A percentile compares a stretch with the other conserved stretches of the same genome.
phyloP scores from a whole-genome alignment of 2,888 invertebrate species.

The Allacma fusca region DNA sequence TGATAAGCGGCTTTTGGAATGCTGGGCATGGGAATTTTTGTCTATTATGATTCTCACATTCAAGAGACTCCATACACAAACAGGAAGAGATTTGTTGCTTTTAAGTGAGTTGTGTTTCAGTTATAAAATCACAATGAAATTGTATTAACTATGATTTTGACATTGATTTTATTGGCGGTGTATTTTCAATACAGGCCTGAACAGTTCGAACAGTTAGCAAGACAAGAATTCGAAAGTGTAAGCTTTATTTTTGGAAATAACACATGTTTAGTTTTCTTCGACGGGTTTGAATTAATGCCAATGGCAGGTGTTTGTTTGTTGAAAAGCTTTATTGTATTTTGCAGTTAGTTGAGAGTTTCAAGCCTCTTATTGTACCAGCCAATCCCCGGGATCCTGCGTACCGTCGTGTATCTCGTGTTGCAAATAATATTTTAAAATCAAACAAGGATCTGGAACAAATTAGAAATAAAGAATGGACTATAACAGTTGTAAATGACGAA shows the following conservation, averaged over 20 bases:
- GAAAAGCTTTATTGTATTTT: no score
- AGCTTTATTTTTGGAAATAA: not conserved
- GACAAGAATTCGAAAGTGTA: slow-evolving; percentile 54
- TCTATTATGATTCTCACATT: slow-evolving; percentile 65
- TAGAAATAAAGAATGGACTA: slow-evolving; percentile 66
- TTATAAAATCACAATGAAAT: slow-evolving; percentile 64
- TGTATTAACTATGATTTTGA: no score
- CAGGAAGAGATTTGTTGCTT: slow-evolving; percentile 67
- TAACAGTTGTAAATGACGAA: slow-evolving; percentile 67
- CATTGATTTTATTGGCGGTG: no score
- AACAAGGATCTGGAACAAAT: slow-evolving; percentile 67
- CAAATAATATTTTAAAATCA: slow-evolving; percentile 64
- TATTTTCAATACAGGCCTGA: no score
- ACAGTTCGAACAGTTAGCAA: slow-evolving; percentile 54
- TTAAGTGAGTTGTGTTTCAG: slow-evolving; percentile 63
- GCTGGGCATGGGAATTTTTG: slow-evolving; percentile 42
- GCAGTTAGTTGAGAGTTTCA: slow-evolving; percentile 63
- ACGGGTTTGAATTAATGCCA: no score
- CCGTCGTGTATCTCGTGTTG: slow-evolving; percentile 64
- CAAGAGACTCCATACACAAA: slow-evolving; percentile 68
- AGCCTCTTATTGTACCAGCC: slow-evolving; percentile 63
- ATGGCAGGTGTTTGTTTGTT: no score
- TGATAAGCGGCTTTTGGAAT: slow-evolving; percentile 26
- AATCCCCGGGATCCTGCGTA: slow-evolving; percentile 64
- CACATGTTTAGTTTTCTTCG: no score